Percentiles rank a stretch among this genome's conserved stretches.
phyloP scores from a whole-genome alignment of 2,797 vertebrate species.

The Protonibea diacanthus region DNA sequence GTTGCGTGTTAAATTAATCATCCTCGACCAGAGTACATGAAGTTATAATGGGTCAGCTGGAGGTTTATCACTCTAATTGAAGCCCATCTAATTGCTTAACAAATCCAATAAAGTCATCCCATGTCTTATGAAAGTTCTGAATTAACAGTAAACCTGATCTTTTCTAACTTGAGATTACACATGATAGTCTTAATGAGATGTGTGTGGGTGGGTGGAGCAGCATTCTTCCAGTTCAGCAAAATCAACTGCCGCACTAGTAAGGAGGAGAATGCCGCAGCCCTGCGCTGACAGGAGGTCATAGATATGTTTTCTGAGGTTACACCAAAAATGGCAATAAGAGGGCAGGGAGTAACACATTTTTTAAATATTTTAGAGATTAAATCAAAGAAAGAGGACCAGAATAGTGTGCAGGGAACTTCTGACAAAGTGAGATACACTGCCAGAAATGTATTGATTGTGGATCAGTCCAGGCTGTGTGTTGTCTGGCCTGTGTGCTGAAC shows the following conservation, averaged over 20 bases:
- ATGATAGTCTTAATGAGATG: neutral
- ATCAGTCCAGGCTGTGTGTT: constrained; percentile 2
- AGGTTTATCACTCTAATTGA: too few species aligned
- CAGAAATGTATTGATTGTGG: neutral
- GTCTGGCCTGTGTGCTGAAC: neutral
- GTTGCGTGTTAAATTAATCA: neutral
- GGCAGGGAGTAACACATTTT: neutral
- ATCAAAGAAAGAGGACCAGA: neutral
- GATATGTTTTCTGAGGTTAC: constrained; percentile 5
- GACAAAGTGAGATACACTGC: neutral
- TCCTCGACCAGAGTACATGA: neutral
- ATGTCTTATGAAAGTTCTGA: constrained; percentile 3
- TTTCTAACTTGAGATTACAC: constrained; percentile 5
- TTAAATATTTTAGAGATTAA: neutral
- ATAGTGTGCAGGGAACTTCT: neutral
- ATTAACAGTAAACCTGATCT: neutral
- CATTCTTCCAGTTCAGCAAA: neutral
- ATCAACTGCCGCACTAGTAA: neutral
- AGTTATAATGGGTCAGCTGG: too few species aligned
- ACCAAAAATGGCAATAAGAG: neutral
- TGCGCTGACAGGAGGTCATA: neutral
- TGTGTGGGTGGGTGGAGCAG: neutral
- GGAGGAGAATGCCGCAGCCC: neutral
- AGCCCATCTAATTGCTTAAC: neutral
- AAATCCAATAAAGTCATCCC: constrained; percentile 4